A percentile compares a stretch with the other conserved stretches of the same genome.
These are phyloP conservation scores for Rutilus rutilus DNA, from an alignment of 2,113 vertebrate species.

Conservation along the genomic window DNA sequence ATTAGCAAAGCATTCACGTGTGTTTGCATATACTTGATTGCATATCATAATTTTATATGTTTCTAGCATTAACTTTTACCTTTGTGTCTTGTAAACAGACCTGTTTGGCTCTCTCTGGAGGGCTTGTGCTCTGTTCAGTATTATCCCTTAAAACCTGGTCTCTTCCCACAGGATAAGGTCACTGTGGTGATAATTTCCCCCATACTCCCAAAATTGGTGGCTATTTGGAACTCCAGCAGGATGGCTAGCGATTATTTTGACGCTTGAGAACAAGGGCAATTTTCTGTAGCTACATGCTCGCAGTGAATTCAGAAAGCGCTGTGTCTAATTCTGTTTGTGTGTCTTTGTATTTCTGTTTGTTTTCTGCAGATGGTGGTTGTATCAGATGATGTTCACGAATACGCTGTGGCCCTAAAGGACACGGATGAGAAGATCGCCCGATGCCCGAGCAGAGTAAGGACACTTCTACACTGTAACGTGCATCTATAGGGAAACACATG, in stretches of 20 bases:
- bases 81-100: neutral
- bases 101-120: neutral
- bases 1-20: neutral
- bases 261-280: neutral
- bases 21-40: neutral
- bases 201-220: constrained; percentile 10
- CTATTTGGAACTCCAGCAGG: constrained; percentile 26
- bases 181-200: constrained; percentile 20
- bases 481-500: too few relatives aligned
- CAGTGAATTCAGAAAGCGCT: neutral
- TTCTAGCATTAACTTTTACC: neutral
- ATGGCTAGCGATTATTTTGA: constrained; percentile 12
- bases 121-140: neutral
- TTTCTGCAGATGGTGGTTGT: constrained; percentile 93
- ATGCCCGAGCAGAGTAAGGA: constrained; percentile 85
- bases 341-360: neutral
- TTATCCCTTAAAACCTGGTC: neutral
- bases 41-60: neutral
- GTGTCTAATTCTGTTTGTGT: neutral
- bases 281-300: neutral
- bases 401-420: constrained; percentile 92
- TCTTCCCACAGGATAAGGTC: neutral
- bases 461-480: too few relatives aligned
- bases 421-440: constrained; percentile 95
- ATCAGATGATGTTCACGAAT: constrained; percentile 95